Evolutionary conservation across 2,113 vertebrate genomes (phyloP).

Genomic region (Chaenogobius annularis): DNA sequence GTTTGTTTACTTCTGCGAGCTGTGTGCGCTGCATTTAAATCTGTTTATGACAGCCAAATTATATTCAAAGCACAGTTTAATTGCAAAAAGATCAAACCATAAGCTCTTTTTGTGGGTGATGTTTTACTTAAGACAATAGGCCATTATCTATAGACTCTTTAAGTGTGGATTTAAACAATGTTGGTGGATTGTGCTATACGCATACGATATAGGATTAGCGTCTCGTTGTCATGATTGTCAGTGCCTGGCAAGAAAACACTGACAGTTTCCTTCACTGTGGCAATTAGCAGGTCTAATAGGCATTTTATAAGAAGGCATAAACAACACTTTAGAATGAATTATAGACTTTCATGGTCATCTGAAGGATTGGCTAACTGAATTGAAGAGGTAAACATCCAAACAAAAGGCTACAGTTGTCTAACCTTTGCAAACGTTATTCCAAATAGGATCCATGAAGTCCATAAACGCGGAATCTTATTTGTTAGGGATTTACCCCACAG

Average conservation of each 20-base stretch:
- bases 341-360: too few relatives aligned
- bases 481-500: too few relatives aligned
- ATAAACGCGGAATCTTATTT: too few relatives aligned
- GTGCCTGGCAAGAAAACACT: too few relatives aligned
- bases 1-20: constrained; percentile 6
- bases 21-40: neutral
- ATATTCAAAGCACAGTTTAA: constrained; percentile 11
- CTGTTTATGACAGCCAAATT: neutral
- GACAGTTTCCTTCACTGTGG: neutral
- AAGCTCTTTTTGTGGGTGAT: neutral
- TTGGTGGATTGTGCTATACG: neutral
- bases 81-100: neutral
- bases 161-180: neutral
- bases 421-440: too few relatives aligned
- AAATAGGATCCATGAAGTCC: too few relatives aligned
- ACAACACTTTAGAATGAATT: too few relatives aligned
- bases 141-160: neutral
- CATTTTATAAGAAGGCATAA: too few relatives aligned
- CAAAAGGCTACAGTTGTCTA: too few relatives aligned
- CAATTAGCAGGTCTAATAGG: neutral
- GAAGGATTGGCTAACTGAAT: too few relatives aligned
- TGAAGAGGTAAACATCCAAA: too few relatives aligned
- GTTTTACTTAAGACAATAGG: constrained; percentile 8
- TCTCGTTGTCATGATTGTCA: neutral
- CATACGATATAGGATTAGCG: neutral